A percentile compares a stretch with the other conserved stretches of the same genome.
Conservation (phyloP, 2,113 vertebrate genomes). For the Sus scrofa region T2T-Sscrofa CM000812.6:264873001-264873500, state of each 20-base stretch:
- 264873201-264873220: conserved; percentile 1
- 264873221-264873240: neutral
- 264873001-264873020: conserved; percentile 34
- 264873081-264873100: conserved; percentile 56
- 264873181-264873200: conserved; percentile 29
- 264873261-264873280: neutral
- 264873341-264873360: conserved; percentile 16
- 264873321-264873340: neutral
- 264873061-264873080: neutral
- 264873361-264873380: neutral
- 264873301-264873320: conserved; percentile 13
- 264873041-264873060: conserved; percentile 46
- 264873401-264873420: neutral
- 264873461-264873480: neutral
- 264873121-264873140: neutral
- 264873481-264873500: conserved; percentile 26
- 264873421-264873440: neutral
- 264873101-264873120: conserved; percentile 22
- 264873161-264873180: neutral
- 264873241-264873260: conserved; percentile 13
- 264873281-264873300: conserved; percentile 18
- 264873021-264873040: conserved; percentile 21
- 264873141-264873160: conserved; percentile 40
- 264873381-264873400: neutral
- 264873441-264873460: neutral